Evolutionary conservation across 2,888 invertebrate genomes (phyloP).

Genomic region (Cyclophora albipunctata): DNA sequence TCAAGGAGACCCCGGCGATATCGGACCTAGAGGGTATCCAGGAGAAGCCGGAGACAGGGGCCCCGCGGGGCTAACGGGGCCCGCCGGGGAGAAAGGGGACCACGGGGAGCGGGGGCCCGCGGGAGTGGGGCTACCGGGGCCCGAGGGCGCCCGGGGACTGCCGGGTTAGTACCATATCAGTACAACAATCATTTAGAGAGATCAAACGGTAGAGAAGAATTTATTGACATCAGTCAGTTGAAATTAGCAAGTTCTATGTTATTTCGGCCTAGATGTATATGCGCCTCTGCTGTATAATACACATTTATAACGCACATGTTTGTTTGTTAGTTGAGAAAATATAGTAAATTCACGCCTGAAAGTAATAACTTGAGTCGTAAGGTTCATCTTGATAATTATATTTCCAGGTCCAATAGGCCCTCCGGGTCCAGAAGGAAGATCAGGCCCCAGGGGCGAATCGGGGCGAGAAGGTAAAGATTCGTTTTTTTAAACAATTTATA

Average conservation of each 20-base stretch:
- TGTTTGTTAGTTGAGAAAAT: too few relatives aligned
- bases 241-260: too few relatives aligned
- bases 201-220: too few relatives aligned
- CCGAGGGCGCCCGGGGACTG: constrained; percentile 80
- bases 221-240: too few relatives aligned
- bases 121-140: constrained; percentile 84
- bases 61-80: constrained; percentile 77
- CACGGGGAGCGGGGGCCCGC: constrained; percentile 83
- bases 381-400: not conserved
- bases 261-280: too few relatives aligned
- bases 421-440: constrained; percentile 83
- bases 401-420: constrained; percentile 70
- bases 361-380: too few relatives aligned
- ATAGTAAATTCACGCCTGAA: too few relatives aligned
- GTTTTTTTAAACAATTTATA: too few relatives aligned
- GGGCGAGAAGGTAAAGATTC: constrained; percentile 82
- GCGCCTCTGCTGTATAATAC: too few relatives aligned
- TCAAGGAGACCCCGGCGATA: constrained; percentile 80
- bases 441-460: constrained; percentile 84
- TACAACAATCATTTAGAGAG: too few relatives aligned
- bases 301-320: too few relatives aligned
- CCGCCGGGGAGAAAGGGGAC: constrained; percentile 79
- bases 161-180: constrained; percentile 65
- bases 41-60: constrained; percentile 83
- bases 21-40: constrained; percentile 80